Evolutionary conservation across 2,888 invertebrate genomes (phyloP), one percentile per base, ranked within the genome.

Genomic region (Fissipunctia ypsillon): DNA sequence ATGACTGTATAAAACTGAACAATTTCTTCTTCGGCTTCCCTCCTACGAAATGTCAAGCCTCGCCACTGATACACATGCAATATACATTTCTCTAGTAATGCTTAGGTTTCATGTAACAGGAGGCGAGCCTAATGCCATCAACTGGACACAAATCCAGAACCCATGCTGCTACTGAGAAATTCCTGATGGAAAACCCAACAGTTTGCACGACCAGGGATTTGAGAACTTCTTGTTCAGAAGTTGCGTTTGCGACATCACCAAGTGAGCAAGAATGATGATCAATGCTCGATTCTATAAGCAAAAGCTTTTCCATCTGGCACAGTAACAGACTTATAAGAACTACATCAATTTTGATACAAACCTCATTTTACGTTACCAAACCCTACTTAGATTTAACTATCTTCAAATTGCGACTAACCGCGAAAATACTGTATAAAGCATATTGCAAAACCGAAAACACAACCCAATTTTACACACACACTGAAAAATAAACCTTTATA

Each of bases 341-440:
- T n/a, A 66, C 25, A 54, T 68, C 16, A n/a, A 75, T 73, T 68
- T 57, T 48, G 56, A 65, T 54, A 57, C 56, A 69, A 54, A 73
- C 56, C 75, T 74, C 57, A 63, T 73, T 80, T 57, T 10, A 61
- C 0, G n/a, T 80, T 84, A 75, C 76, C 65, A 66, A 75, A 80
- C 38, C 48, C 48, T 63, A 64, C 59, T 84, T 67, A 77, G 35
- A 64, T 73, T 61, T 74, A 84, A 73, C 73, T 70, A 65, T 69
- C 65, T 50, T 65, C 50, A 73, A 83, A 81, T 85, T 77, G 57
- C 70, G 16, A 65, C 50, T 54, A 85, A 87, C 80, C 83, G 76
- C 87, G 76, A 78, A 87, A 87, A 87, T 63, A 69, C 73, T n/a
- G 25, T 69, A 45, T 77, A 31, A 31, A 52, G 25, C 56, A 50